Conservation (phyloP, 2,797 vertebrate genomes). For the Hypotaenidia philippensis region DNA sequence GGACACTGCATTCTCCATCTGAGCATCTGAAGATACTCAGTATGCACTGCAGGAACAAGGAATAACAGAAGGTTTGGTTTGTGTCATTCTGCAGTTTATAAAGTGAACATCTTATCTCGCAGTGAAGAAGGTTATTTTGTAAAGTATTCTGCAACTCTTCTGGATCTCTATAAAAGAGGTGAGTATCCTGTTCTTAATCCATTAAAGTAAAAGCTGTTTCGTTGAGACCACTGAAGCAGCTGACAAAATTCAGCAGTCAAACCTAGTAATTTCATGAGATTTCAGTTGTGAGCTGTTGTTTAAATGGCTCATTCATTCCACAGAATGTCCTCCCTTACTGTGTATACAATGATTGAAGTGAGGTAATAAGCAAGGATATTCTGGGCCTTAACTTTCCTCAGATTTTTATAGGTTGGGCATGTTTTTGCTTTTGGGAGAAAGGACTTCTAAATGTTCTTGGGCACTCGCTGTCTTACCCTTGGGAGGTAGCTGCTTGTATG, state of each 20-base stretch:
- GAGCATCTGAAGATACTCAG: neutral
- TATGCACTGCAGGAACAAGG: neutral
- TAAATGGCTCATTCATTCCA: neutral
- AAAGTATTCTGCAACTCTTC: conserved; percentile 83
- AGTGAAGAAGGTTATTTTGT: conserved; percentile 88
- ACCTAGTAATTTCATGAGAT: neutral
- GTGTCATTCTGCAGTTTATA: conserved; percentile 81
- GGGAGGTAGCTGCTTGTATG: neutral
- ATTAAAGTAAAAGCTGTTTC: neutral
- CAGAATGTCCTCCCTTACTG: neutral
- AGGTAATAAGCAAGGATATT: neutral
- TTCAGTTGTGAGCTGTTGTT: neutral
- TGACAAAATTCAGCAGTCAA: neutral
- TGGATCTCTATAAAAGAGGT: conserved; percentile 87
- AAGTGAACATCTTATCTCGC: conserved; percentile 81
- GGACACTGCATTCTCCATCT: neutral
- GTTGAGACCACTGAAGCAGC: neutral
- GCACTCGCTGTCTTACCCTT: neutral
- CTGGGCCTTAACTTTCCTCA: neutral
- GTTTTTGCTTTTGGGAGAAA: neutral
- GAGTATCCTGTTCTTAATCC: neutral
- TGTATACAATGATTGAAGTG: neutral
- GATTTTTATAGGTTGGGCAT: neutral
- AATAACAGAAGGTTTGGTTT: neutral
- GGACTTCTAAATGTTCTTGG: neutral